phyloP scores from a whole-genome alignment of 2,113 vertebrate species.

The Myodes glareolus region DNA sequence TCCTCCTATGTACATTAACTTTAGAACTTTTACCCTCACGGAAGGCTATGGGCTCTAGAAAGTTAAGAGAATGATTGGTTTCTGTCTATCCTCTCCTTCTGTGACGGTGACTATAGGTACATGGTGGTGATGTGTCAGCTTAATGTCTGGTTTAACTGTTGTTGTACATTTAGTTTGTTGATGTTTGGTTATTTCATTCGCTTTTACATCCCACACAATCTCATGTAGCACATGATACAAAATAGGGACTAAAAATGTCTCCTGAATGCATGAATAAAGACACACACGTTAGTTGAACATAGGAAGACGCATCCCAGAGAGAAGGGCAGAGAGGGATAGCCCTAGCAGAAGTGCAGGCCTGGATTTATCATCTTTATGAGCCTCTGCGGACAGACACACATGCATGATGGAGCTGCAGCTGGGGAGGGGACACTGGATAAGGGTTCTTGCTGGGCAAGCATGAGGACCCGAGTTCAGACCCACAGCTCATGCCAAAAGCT shows the following conservation, averaged over 20 bases:
- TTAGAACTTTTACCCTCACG: neutral
- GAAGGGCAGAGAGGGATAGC: neutral
- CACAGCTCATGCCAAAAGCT: neutral
- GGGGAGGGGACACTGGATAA: no score
- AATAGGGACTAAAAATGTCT: neutral
- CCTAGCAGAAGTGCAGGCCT: neutral
- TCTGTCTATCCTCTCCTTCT: neutral
- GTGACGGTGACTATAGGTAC: neutral
- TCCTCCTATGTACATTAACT: neutral
- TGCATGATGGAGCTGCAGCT: neutral
- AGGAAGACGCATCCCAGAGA: neutral
- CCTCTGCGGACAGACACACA: neutral
- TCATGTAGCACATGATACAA: neutral
- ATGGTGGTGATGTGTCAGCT: neutral
- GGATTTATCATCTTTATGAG: neutral
- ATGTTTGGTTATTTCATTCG: neutral
- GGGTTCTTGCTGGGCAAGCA: neutral
- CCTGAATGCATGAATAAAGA: constrained; percentile 33
- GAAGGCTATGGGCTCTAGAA: neutral
- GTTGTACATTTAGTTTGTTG: neutral
- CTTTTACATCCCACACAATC: neutral
- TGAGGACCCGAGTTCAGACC: neutral
- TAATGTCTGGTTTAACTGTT: neutral
- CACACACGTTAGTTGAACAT: neutral
- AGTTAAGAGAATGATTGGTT: neutral